These are phyloP conservation scores for Caenorhabditis remanei DNA, from an alignment of 1,140 invertebrate species.

Conservation along the genomic window DNA sequence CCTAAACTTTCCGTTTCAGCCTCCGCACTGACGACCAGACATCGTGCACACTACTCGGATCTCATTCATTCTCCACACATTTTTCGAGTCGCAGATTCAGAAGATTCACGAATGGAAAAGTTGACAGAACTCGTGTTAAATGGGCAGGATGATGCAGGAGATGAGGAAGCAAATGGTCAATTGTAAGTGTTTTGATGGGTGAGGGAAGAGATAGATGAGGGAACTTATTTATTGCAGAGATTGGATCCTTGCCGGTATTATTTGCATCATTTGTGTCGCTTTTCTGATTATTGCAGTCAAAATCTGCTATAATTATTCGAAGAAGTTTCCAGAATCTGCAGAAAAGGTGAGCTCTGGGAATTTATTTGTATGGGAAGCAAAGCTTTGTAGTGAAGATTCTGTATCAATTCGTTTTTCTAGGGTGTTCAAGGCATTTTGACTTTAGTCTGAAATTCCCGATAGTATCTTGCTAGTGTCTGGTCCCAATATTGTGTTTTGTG, in stretches of 20 bases:
- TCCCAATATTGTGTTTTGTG: too few species aligned
- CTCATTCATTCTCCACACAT: conserved; percentile 48
- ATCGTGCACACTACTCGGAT: conserved; percentile 28
- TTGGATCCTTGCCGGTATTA: conserved; percentile 39
- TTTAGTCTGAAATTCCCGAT: too few species aligned
- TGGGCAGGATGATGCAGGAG: not conserved
- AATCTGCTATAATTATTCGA: conserved; percentile 42
- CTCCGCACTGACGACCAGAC: conserved; percentile 41
- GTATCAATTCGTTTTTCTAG: too few species aligned
- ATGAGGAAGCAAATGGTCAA: conserved; percentile 33
- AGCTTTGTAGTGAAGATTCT: too few species aligned
- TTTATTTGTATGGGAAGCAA: too few species aligned
- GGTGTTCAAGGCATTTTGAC: too few species aligned
- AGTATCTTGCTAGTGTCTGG: too few species aligned
- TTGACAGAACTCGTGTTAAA: conserved; percentile 12
- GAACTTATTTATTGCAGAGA: conserved; percentile 6
- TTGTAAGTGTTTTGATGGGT: not conserved
- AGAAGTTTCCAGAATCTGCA: conserved; percentile 29
- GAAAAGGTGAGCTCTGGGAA: not conserved
- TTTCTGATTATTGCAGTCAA: conserved; percentile 34
- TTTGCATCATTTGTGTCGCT: conserved; percentile 21
- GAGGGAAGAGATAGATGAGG: not conserved
- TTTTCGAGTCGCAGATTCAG: conserved; percentile 29
- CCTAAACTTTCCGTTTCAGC: conserved; percentile 3
- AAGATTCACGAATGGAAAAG: conserved; percentile 33